Evolutionary conservation across 2,888 invertebrate species (phyloP).

Genomic region (Idaea aversata): DNA sequence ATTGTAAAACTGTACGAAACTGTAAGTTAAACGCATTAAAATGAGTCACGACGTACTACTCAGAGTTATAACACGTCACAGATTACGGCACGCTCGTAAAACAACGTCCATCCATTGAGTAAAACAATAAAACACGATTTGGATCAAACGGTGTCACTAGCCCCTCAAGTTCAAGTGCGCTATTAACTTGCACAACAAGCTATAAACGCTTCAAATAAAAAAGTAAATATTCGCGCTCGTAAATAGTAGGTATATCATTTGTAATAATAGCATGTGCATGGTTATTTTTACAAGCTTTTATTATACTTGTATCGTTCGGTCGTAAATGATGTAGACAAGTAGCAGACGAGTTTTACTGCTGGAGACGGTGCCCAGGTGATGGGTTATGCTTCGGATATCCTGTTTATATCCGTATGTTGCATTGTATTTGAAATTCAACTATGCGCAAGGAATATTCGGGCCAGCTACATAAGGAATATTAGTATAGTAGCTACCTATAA

Average conservation of each 20-base stretch:
- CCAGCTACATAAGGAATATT: not conserved
- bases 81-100: conserved; percentile 74
- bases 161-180: conserved; percentile 76
- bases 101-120: conserved; percentile 72
- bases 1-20: conserved; percentile 45
- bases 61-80: conserved; percentile 65
- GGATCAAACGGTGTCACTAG: conserved; percentile 78
- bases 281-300: conserved; percentile 56
- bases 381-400: conserved; percentile 31
- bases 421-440: conserved; percentile 23
- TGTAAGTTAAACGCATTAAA: conserved; percentile 59
- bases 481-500: not conserved
- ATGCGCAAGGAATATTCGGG: not conserved
- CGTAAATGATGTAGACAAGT: conserved; percentile 75
- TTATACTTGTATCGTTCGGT: conserved; percentile 61
- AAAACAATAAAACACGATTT: conserved; percentile 76
- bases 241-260: conserved; percentile 47
- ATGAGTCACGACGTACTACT: conserved; percentile 62
- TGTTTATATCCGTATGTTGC: conserved; percentile 43
- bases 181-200: conserved; percentile 75
- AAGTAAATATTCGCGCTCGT: conserved; percentile 62
- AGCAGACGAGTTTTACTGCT: conserved; percentile 73
- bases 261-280: conserved; percentile 52
- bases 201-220: conserved; percentile 74
- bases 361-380: conserved; percentile 61